Evolutionary conservation across 1,140 invertebrate species (phyloP).

Genomic region (Wiebesia pumilae): DNA sequence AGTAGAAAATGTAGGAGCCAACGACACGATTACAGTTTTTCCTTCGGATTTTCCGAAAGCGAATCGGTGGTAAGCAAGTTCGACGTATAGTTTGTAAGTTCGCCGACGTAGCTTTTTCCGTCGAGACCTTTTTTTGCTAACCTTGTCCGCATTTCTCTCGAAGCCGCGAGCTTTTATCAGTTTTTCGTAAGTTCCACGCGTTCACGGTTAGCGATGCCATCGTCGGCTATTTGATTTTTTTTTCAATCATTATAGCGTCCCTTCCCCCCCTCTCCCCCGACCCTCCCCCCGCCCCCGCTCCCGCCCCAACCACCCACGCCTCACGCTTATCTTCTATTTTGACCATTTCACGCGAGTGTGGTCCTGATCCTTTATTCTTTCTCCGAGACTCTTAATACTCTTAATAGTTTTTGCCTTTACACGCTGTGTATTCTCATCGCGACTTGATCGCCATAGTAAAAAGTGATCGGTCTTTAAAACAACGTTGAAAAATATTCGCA

Average conservation of each 20-base stretch:
- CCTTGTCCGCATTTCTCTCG: background rate
- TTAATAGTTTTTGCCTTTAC: background rate
- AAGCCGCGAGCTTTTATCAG: background rate
- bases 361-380: background rate
- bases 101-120: slow-evolving; percentile 17
- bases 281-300: background rate
- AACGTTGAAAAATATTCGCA: background rate
- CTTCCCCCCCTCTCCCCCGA: background rate
- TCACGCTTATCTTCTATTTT: too few relatives aligned
- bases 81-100: slow-evolving; percentile 27
- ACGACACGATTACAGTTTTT: background rate
- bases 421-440: background rate
- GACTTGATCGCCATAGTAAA: too few relatives aligned
- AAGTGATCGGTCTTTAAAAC: background rate
- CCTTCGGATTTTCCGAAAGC: background rate
- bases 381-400: background rate
- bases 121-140: background rate
- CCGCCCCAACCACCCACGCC: too few relatives aligned
- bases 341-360: background rate
- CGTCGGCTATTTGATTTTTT: slow-evolving; percentile 27
- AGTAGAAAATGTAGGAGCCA: background rate
- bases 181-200: background rate
- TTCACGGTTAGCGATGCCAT: background rate
- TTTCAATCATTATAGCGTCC: slow-evolving; percentile 19
- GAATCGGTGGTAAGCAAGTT: background rate